These are phyloP conservation scores for Datnioides undecimradiatus DNA, from an alignment of 2,113 vertebrate species.

Conservation along the genomic window DNA sequence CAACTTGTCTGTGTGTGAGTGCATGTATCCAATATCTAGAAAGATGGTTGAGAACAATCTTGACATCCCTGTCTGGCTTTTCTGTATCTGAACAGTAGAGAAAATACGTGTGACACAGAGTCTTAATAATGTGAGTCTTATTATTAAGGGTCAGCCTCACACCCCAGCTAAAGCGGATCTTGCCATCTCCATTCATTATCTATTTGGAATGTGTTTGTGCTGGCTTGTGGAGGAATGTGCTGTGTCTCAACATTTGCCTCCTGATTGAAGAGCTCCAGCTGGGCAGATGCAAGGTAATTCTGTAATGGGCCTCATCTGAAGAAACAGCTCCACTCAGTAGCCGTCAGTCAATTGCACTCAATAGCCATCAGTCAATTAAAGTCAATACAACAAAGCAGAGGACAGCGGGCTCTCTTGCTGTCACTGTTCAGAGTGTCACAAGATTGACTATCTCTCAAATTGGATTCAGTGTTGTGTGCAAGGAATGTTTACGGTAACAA, in stretches of 20 bases:
- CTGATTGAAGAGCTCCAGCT: conserved; percentile 44
- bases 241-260: conserved; percentile 18
- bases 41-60: background rate
- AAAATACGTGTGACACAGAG: background rate
- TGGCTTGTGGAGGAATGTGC: conserved; percentile 57
- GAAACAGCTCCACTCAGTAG: conserved; percentile 47
- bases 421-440: conserved; percentile 47
- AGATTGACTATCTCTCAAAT: conserved; percentile 53
- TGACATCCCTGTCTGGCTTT: conserved; percentile 1
- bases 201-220: conserved; percentile 5
- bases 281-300: conserved; percentile 52
- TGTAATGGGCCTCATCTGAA: conserved; percentile 57
- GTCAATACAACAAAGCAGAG: conserved; percentile 61
- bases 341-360: conserved; percentile 56
- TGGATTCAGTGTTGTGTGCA: conserved; percentile 35
- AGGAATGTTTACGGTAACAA: conserved; percentile 50
- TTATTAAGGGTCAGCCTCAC: background rate
- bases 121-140: too few relatives aligned
- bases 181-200: background rate
- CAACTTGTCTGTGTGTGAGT: background rate
- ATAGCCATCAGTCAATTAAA: conserved; percentile 56
- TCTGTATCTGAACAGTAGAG: conserved; percentile 1
- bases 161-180: background rate
- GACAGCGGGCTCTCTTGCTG: conserved; percentile 25
- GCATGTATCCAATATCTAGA: background rate